These are phyloP conservation scores for Zelleria hepariella DNA, from an alignment of 2,888 invertebrate species.

Conservation along the genomic window DNA sequence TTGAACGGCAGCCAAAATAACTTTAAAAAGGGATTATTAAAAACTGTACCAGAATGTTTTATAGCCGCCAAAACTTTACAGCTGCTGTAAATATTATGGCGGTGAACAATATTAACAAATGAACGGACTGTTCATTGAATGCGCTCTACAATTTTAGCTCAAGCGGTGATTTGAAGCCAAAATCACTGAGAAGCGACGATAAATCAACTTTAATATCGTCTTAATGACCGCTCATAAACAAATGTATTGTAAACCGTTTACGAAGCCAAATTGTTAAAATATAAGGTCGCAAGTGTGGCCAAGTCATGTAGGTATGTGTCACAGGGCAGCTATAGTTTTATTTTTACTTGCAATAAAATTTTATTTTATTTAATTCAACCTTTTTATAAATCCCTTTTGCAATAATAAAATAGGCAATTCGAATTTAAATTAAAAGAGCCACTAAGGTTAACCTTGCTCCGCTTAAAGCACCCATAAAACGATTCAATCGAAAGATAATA, in stretches of 20 bases:
- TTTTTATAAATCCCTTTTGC: background rate
- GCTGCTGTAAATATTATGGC: slow-evolving; percentile 50
- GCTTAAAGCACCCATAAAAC: background rate
- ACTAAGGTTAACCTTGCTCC: background rate
- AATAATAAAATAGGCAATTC: background rate
- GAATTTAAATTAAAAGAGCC: background rate
- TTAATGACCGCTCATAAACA: slow-evolving; percentile 57
- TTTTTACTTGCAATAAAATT: too few species aligned
- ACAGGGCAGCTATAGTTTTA: too few species aligned
- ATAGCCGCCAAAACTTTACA: slow-evolving; percentile 49
- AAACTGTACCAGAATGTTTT: slow-evolving; percentile 29
- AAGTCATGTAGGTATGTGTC: background rate
- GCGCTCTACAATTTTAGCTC: slow-evolving; percentile 46
- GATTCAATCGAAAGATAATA: background rate
- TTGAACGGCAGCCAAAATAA: background rate
- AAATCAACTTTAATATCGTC: slow-evolving; percentile 64
- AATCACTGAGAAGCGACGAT: slow-evolving; percentile 42
- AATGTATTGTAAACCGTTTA: slow-evolving; percentile 36
- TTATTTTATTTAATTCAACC: background rate
- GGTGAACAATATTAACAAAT: slow-evolving; percentile 61
- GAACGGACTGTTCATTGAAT: slow-evolving; percentile 55
- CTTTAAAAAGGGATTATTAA: slow-evolving; percentile 24
- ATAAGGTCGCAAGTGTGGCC: background rate
- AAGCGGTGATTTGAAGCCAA: slow-evolving; percentile 33
- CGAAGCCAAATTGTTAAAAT: slow-evolving; percentile 19